These are phyloP conservation scores for Athalia rosae DNA, from an alignment of 2,888 invertebrate genomes.

Conservation along the genomic window DNA sequence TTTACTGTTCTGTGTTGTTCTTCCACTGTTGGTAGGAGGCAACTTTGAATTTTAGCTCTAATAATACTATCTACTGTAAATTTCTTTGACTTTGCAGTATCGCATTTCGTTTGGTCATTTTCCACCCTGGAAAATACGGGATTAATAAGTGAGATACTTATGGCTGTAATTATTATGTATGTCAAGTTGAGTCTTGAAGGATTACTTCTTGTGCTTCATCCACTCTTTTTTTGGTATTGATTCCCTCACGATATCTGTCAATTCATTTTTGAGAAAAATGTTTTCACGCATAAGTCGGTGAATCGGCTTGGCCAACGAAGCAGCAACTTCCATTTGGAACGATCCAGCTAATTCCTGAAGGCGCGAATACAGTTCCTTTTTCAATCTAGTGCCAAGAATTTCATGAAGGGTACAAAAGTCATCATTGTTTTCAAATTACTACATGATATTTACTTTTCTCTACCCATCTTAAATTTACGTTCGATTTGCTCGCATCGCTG, in stretches of 20 bases:
- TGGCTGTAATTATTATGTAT: not conserved
- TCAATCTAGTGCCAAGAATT: conserved; percentile 57
- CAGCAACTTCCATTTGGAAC: conserved; percentile 60
- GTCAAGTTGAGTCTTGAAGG: not conserved
- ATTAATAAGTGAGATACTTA: not conserved
- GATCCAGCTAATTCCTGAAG: conserved; percentile 57
- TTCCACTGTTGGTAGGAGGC: conserved; percentile 52
- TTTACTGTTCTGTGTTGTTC: conserved; percentile 45
- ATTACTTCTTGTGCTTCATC: conserved; percentile 51
- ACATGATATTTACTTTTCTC: conserved; percentile 60
- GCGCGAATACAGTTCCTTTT: conserved; percentile 60
- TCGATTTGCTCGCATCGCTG: conserved; percentile 55
- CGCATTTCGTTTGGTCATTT: not conserved
- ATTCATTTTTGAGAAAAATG: conserved; percentile 61
- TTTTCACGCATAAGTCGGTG: conserved; percentile 64
- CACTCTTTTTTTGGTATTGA: conserved; percentile 47
- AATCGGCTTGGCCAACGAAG: conserved; percentile 55
- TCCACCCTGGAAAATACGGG: not conserved
- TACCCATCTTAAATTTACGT: conserved; percentile 60
- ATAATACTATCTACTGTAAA: conserved; percentile 50
- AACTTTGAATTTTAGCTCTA: conserved; percentile 54
- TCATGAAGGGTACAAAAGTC: not conserved
- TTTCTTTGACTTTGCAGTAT: not conserved
- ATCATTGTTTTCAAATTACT: not conserved
- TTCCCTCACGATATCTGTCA: conserved; percentile 50